Evolutionary conservation across 2,797 vertebrate species (phyloP).

Genomic region (Xiphorhynchus erythropygius): DNA sequence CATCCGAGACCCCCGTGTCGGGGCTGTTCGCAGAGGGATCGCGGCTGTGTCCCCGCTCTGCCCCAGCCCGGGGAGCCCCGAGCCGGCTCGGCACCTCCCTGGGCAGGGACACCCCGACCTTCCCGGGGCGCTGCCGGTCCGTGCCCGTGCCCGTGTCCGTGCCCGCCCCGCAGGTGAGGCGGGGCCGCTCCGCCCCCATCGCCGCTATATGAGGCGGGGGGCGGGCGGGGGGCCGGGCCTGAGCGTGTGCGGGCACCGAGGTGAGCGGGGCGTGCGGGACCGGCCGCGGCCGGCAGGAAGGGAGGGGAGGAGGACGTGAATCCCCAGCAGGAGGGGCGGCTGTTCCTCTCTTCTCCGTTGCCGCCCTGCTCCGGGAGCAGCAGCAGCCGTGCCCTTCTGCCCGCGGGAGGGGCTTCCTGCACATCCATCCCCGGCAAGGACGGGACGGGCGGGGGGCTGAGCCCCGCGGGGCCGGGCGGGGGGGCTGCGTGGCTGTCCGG

Average conservation of each 20-base stretch:
- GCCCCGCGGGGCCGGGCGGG: background rate
- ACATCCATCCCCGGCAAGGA: background rate
- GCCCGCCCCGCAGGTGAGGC: too few relatives aligned
- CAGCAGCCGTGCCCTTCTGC: background rate
- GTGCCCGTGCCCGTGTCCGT: too few relatives aligned
- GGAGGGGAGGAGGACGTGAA: background rate
- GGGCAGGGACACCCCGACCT: too few relatives aligned
- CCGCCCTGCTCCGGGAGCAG: background rate
- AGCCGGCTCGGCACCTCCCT: too few relatives aligned
- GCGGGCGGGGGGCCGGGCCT: background rate
- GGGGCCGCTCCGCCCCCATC: background rate
- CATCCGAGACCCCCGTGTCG: too few relatives aligned
- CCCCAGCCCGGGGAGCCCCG: too few relatives aligned
- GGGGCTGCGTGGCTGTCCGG: too few relatives aligned
- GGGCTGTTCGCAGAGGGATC: too few relatives aligned
- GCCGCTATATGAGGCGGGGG: constrained; percentile 23
- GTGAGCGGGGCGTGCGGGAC: constrained; percentile 4
- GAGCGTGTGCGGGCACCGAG: constrained; percentile 31
- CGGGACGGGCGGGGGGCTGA: background rate
- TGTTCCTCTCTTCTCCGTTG: too few relatives aligned
- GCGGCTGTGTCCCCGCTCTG: too few relatives aligned
- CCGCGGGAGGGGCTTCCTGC: background rate
- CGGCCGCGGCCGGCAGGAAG: background rate
- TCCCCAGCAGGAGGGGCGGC: background rate
- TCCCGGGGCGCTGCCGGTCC: too few relatives aligned